These are phyloP conservation scores for Colaptes auratus DNA, from an alignment of 2,113 vertebrate genomes.

Conservation along the genomic window DNA sequence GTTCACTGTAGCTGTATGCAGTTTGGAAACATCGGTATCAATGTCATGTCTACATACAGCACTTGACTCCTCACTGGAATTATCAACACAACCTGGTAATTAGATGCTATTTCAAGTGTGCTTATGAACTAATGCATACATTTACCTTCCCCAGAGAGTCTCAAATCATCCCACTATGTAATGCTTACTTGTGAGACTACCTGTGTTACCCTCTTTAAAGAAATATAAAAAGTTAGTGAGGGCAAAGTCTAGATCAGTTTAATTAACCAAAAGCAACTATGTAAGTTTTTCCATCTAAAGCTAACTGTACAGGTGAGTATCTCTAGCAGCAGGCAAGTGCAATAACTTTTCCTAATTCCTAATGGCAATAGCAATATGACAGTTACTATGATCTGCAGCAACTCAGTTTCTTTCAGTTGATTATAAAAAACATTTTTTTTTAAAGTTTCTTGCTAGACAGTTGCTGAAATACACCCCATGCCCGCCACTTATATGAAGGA, in stretches of 20 bases:
- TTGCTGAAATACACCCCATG: neutral
- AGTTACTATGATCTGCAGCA: neutral
- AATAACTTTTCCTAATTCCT: neutral
- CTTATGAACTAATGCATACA: neutral
- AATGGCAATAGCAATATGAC: neutral
- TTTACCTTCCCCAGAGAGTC: neutral
- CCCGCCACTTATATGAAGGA: neutral
- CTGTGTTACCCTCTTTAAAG: neutral
- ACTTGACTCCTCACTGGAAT: neutral
- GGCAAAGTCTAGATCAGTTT: neutral
- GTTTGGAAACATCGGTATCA: neutral
- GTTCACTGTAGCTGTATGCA: neutral
- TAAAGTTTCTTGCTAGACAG: neutral
- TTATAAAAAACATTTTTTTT: rapidly evolving
- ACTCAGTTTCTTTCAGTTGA: neutral
- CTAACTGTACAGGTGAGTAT: neutral
- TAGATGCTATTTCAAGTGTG: neutral
- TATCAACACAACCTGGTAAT: neutral
- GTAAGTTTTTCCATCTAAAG: neutral
- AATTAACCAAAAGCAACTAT: neutral
- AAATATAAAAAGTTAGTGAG: neutral
- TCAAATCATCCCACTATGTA: neutral
- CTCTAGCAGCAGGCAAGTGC: neutral
- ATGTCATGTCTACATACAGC: neutral
- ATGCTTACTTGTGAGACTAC: neutral